Evolutionary conservation across 2,888 invertebrate species (phyloP).

Genomic region (Erebia ligea): DNA sequence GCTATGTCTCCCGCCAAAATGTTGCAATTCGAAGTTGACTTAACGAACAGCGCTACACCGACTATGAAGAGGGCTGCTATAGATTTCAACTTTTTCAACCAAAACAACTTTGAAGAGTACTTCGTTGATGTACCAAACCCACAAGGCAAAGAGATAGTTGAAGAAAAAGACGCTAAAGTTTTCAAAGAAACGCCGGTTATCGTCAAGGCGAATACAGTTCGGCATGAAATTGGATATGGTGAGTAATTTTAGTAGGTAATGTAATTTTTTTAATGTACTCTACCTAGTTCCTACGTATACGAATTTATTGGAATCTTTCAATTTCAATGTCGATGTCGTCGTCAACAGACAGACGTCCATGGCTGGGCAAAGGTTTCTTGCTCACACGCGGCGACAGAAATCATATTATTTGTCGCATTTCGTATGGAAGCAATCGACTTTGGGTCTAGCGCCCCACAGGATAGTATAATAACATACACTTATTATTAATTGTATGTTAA

Average conservation of each 20-base stretch:
- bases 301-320: no score
- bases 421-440: no score
- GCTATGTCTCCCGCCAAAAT: conserved; percentile 76
- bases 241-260: conserved; percentile 51
- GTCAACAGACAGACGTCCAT: no score
- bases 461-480: no score
- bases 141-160: conserved; percentile 41
- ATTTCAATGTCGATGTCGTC: no score
- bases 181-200: conserved; percentile 69
- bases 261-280: no score
- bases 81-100: conserved; percentile 73
- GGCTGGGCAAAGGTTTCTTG: no score
- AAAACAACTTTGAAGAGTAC: conserved; percentile 67
- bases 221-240: conserved; percentile 77
- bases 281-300: no score
- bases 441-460: no score
- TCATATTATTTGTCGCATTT: no score
- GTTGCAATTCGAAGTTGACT: conserved; percentile 72
- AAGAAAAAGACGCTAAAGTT: conserved; percentile 43
- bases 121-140: conserved; percentile 52
- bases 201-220: conserved; percentile 66
- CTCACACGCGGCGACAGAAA: no score
- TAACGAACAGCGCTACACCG: conserved; percentile 64
- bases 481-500: no score
- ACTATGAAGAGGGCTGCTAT: conserved; percentile 76